Base-by-base conservation (phyloP, 1,140 invertebrate genomes). In the Dendrolimus kikuchii region DNA sequence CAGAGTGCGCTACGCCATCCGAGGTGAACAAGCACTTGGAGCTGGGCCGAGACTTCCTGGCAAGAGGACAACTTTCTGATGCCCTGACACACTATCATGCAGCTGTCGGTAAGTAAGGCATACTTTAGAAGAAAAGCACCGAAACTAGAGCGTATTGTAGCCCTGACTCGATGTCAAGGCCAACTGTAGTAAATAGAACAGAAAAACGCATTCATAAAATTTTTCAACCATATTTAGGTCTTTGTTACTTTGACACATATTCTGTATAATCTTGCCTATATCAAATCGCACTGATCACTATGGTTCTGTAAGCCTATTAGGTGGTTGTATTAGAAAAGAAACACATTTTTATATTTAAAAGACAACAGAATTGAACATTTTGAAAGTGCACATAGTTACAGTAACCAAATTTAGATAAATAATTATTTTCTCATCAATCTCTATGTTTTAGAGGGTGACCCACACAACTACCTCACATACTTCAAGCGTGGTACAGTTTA, bases 11-110 rank as follows among this genome's bases (percentile, higher is more conserved):
- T 40, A 90, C 89, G 63, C 91, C 91, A 63, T 88, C 90, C 39
- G 97, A 99, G 81, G 92, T 99, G 45, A 93, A 97, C 67, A 94
- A 93, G 72, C 97, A 99, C 89, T 89, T 99, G 74, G 95, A 99
- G 78, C 89, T 98, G 79, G 98, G 98, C 2, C 94, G 94, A 81
- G 92, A 97, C 66, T 93, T 98, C 77, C 87, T 99, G 62, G 93
- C 95, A 5, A 92, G 92, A 64, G 97, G 98, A 46, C 96, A 99
- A 80, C 91, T 99, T 49, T 93, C 96, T 47, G 98, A 99, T 90
- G 98, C 99, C 1, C 85, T 99, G 38, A 95, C 95, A 47, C 98
- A 99, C 79, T 99, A 98, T 89, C 98, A 99, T 91, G 95, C 96
- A 53, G 99, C 98, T 66, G 95, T 99, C 73, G 97, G 96, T 98